A percentile compares a stretch with the other conserved stretches of the same genome.
Conservation (phyloP, 2,888 invertebrate genomes). For the Rhingia rostrata region DNA sequence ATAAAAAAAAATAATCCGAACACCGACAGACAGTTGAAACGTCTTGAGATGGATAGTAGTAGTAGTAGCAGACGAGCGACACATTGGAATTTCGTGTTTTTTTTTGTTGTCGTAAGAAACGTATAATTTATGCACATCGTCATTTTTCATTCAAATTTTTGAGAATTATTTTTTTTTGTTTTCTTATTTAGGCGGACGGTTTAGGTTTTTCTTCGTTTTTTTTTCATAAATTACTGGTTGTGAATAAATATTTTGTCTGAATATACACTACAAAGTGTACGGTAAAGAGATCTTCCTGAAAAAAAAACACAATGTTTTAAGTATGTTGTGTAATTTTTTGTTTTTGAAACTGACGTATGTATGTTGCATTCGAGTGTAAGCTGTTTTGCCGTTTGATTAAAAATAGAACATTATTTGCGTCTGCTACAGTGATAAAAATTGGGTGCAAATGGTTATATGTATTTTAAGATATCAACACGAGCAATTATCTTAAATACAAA, state of each 20-base stretch:
- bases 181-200: constrained; percentile 32
- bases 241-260: constrained; percentile 57
- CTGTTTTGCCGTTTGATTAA: constrained; percentile 55
- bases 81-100: constrained; percentile 56
- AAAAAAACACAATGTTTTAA: constrained; percentile 5
- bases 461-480: constrained; percentile 57
- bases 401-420: constrained; percentile 73
- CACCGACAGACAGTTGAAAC: constrained; percentile 27
- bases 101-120: constrained; percentile 14
- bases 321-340: constrained; percentile 49
- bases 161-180: constrained; percentile 45
- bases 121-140: constrained; percentile 59
- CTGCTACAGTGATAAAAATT: constrained; percentile 61
- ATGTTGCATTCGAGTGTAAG: constrained; percentile 17
- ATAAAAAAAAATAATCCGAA: constrained; percentile 1
- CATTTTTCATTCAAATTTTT: constrained; percentile 72
- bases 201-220: constrained; percentile 20
- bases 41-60: constrained; percentile 24
- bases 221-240: constrained; percentile 65
- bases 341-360: constrained; percentile 25
- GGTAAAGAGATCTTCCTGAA: constrained; percentile 34
- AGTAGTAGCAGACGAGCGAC: constrained; percentile 55
- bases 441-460: constrained; percentile 59
- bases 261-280: constrained; percentile 5
- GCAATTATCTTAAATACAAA: constrained; percentile 53